Evolutionary conservation across 2,888 invertebrate genomes (phyloP).

Genomic region (Synanthedon vespiformis): DNA sequence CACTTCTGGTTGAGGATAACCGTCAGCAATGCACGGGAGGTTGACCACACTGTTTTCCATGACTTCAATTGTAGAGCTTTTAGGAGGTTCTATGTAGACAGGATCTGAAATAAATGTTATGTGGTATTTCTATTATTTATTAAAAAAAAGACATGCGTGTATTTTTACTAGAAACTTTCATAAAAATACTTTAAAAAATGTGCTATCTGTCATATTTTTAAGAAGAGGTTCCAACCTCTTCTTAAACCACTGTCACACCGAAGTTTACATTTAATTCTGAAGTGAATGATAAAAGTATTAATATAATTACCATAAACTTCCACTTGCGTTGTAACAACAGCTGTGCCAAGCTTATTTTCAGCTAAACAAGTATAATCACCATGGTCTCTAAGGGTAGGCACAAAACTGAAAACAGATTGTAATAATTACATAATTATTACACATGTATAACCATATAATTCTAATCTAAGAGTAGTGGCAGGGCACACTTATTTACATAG

Average conservation of each 20-base stretch:
- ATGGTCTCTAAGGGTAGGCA: slow-evolving; percentile 7
- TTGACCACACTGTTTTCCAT: slow-evolving; percentile 13
- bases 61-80: slow-evolving; percentile 8
- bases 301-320: not conserved
- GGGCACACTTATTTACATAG: no score
- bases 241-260: no score
- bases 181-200: no score
- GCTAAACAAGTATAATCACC: slow-evolving; percentile 29
- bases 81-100: slow-evolving; percentile 17
- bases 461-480: no score
- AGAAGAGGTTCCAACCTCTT: no score
- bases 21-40: slow-evolving; percentile 25
- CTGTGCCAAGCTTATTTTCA: slow-evolving; percentile 17
- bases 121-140: no score
- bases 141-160: no score
- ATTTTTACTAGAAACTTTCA: no score
- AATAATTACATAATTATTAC: not conserved
- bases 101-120: slow-evolving; percentile 12
- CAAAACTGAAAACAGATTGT: slow-evolving; percentile 12
- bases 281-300: no score
- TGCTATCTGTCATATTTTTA: no score
- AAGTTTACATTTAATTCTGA: no score
- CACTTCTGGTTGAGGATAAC: slow-evolving; percentile 25
- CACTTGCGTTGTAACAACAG: not conserved
- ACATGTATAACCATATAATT: no score